These are phyloP conservation scores for Tapirus indicus DNA, from an alignment of 2,797 vertebrate species.

Conservation along the genomic window DNA sequence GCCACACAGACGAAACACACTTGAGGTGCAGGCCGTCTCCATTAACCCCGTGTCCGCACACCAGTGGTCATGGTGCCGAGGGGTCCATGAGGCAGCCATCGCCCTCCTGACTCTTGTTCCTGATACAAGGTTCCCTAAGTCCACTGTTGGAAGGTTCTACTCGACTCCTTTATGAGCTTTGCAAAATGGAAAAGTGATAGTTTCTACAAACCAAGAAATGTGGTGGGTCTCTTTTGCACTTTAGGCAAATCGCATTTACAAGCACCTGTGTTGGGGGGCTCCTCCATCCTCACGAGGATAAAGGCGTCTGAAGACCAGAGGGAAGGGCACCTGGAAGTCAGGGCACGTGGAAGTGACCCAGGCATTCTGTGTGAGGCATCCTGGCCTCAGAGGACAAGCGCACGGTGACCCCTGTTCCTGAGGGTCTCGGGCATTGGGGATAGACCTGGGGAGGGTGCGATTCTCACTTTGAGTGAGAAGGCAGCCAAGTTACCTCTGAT, in stretches of 20 bases:
- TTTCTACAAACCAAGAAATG: not conserved
- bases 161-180: not conserved
- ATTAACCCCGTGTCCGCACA: accelerated
- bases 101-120: not conserved
- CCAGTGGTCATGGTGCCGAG: accelerated
- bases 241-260: not conserved
- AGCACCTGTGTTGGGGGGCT: not conserved
- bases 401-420: not conserved
- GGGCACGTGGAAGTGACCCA: not conserved
- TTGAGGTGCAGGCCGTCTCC: not conserved
- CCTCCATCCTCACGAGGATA: not conserved
- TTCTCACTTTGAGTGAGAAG: not conserved
- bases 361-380: not conserved
- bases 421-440: not conserved
- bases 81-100: not conserved
- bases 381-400: not conserved
- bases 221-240: not conserved
- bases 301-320: not conserved
- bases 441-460: accelerated
- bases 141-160: not conserved
- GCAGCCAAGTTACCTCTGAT: not conserved
- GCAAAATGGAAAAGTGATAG: not conserved
- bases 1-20: not conserved
- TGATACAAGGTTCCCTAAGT: not conserved
- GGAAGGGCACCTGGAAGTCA: not conserved